A percentile compares a stretch with the other conserved stretches of the same genome.
These are phyloP conservation scores for Caerostris extrusa DNA, from an alignment of 1,140 invertebrate genomes.

Conservation along the genomic window DNA sequence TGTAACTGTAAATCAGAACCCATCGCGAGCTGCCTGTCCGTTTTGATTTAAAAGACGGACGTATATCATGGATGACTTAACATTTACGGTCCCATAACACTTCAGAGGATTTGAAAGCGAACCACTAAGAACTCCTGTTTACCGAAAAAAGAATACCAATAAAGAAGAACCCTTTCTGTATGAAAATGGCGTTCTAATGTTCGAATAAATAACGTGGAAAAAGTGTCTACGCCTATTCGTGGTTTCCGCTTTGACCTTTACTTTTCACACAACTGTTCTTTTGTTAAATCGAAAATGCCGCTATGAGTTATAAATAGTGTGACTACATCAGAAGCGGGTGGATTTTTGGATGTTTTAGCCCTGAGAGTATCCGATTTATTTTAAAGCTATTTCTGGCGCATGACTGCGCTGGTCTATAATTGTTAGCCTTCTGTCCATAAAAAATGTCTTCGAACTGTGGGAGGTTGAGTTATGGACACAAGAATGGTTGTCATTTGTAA, in stretches of 20 bases:
- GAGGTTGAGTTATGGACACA: background rate
- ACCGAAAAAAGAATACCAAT: slow-evolving; percentile 16
- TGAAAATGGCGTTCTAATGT: background rate
- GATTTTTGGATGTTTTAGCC: background rate
- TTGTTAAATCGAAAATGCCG: background rate
- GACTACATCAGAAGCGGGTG: background rate
- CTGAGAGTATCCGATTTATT: background rate
- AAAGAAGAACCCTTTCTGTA: slow-evolving; percentile 12
- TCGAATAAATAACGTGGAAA: slow-evolving; percentile 25
- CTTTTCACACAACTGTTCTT: slow-evolving; percentile 30
- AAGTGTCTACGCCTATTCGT: background rate
- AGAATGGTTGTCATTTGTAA: background rate
- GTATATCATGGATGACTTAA: slow-evolving; percentile 3
- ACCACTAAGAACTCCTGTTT: background rate
- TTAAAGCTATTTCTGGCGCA: background rate
- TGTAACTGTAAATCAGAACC: background rate
- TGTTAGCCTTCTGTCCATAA: slow-evolving; percentile 6
- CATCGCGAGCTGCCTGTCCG: slow-evolving; percentile 3
- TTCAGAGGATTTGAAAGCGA: background rate
- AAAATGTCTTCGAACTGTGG: slow-evolving; percentile 21
- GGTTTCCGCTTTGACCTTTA: slow-evolving; percentile 27
- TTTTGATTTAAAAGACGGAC: slow-evolving; percentile 28
- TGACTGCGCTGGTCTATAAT: background rate
- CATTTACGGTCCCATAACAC: slow-evolving; percentile 57
- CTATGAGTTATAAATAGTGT: slow-evolving; percentile 34